Evolutionary conservation across 2,888 invertebrate species (phyloP).

Genomic region (Epinotia bilunana): DNA sequence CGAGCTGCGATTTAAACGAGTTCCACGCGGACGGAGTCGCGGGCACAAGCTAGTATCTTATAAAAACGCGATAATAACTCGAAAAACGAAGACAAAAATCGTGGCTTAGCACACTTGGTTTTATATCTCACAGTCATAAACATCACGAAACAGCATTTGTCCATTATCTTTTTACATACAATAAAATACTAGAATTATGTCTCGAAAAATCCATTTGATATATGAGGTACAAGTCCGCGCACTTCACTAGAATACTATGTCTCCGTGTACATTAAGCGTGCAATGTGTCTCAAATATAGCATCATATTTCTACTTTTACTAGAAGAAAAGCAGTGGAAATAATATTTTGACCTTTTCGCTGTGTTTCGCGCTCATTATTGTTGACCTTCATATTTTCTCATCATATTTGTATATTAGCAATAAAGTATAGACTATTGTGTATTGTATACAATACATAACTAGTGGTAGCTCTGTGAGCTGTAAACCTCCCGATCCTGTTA

Average conservation of each 20-base stretch:
- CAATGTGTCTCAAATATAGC: slow-evolving; percentile 33
- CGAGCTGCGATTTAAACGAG: too few species aligned
- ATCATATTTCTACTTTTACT: slow-evolving; percentile 69
- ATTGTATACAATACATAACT: too few species aligned
- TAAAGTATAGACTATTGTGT: not conserved
- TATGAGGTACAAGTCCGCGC: slow-evolving; percentile 31
- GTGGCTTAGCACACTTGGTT: too few species aligned
- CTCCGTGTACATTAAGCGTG: slow-evolving; percentile 27
- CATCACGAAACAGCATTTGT: not conserved
- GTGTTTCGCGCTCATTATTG: not conserved
- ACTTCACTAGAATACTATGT: slow-evolving; percentile 27
- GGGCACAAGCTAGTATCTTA: too few species aligned
- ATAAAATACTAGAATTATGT: slow-evolving; percentile 23
- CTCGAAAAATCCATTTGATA: slow-evolving; percentile 36
- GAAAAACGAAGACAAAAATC: too few species aligned
- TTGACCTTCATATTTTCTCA: slow-evolving; percentile 5
- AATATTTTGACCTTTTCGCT: slow-evolving; percentile 45
- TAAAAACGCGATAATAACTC: too few species aligned
- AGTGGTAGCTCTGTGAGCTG: too few species aligned
- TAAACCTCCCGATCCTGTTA: too few species aligned
- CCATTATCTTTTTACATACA: slow-evolving; percentile 3
- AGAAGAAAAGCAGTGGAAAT: slow-evolving; percentile 52
- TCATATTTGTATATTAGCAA: not conserved
- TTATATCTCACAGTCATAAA: not conserved
- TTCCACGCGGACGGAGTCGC: too few species aligned